These are phyloP conservation scores for Morus bassanus DNA, from an alignment of 2,797 vertebrate genomes.

Conservation along the genomic window DNA sequence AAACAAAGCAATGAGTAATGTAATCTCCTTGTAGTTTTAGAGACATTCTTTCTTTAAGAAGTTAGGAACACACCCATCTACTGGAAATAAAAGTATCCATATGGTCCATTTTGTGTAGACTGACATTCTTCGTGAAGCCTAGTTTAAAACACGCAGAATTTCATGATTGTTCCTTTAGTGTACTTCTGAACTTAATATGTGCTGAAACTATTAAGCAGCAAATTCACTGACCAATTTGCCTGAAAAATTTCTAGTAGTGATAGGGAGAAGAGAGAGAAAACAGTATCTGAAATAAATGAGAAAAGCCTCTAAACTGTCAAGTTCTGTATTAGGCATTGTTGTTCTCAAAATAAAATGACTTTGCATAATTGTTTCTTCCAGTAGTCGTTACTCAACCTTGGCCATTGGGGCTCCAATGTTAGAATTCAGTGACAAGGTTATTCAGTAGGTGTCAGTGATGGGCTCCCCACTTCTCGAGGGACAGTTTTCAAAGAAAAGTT, in stretches of 20 bases:
- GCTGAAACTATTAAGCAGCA: neutral
- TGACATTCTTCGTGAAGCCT: neutral
- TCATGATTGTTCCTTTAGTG: neutral
- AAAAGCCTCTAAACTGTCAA: neutral
- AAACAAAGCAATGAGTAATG: neutral
- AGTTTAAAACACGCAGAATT: neutral
- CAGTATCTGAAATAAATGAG: neutral
- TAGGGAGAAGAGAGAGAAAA: neutral
- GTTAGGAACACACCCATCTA: neutral
- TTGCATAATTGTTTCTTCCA: neutral
- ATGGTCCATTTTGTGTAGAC: neutral
- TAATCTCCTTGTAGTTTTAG: neutral
- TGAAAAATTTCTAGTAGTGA: neutral
- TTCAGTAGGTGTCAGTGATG: neutral
- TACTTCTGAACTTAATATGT: neutral
- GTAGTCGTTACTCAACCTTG: neutral
- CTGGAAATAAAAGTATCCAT: neutral
- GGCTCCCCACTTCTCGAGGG: neutral
- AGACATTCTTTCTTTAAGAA: neutral
- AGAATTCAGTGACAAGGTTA: neutral
- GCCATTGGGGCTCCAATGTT: neutral
- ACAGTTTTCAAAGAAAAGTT: neutral
- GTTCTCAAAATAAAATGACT: neutral
- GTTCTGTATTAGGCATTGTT: neutral
- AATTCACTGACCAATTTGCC: neutral